Evolutionary conservation across 2,113 vertebrate species (phyloP), one percentile per base, ranked within the genome.

Genomic region (Myiopsitta monachus): DNA sequence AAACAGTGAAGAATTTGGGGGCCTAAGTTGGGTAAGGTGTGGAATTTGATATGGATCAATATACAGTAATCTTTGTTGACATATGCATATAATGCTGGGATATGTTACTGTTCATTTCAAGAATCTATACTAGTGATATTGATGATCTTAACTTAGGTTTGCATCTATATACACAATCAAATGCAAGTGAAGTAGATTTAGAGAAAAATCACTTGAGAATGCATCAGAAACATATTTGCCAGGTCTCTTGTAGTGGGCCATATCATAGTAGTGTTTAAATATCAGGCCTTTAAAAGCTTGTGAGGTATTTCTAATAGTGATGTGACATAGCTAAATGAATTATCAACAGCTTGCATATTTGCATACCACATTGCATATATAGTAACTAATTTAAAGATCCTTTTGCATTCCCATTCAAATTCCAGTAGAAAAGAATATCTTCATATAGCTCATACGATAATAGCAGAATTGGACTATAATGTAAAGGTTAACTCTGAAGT

Each of bases 1-100:
- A 97, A 95, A 54, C 23, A 83, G 28, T 85, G 88, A 96, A 92
- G 85, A 92, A 79, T 92, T 66, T 95, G 62, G 16, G 89, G 84
- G 44, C 46, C 66, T 85, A 28, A 90, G 28, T 57, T 95, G 67
- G 82, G 54, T 90, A 93, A 96, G 75, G 63, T 77, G 59, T 93
- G 68, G 59, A 80, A 73, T 79, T 88, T 62, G 28, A 26, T 94
- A 43, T 78, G 51, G 67, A 81, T 70, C 49, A 43, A 31, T 68
- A 54, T 33, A 24, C 27, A 39, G 30, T 87, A 43, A 31, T 88
- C 38, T 80, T 64, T 95, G 38, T 64, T 81, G 38, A 18, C 2
- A 2, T 64, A 2, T 16, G 3, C 64, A 13, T 68, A 18, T 44
- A 69, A 41, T 73, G 18, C 41, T 93, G 55, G 6, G 64, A 15